phyloP scores from a whole-genome alignment of 2,113 vertebrate genomes.

The Mandrillus leucophaeus region DNA sequence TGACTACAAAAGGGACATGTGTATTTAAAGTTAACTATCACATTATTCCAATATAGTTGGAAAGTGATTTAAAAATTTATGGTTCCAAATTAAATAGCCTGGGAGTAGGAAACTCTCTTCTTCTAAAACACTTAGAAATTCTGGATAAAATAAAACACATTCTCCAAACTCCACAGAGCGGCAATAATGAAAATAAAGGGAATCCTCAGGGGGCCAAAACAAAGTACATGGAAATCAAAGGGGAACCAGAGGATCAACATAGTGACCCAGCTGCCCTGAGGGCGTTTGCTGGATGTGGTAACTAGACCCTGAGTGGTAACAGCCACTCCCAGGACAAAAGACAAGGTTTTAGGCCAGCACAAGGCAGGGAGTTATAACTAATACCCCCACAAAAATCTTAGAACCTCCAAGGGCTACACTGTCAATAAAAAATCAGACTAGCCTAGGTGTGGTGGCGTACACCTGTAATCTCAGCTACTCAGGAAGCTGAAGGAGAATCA shows the following conservation, averaged over 20 bases:
- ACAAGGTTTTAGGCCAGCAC: not conserved
- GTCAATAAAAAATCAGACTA: not conserved
- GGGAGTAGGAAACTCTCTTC: not conserved
- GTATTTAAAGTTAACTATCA: not conserved
- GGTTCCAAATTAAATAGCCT: not conserved
- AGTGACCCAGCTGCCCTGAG: not conserved
- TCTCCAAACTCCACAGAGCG: not conserved
- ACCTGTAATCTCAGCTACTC: not conserved
- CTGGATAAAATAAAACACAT: not conserved
- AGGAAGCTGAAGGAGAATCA: not conserved
- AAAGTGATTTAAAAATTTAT: not conserved
- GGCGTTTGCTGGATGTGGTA: not conserved
- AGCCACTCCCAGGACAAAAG: not conserved
- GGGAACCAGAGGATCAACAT: not conserved
- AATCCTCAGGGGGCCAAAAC: not conserved
- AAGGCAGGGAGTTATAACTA: not conserved
- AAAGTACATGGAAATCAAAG: not conserved
- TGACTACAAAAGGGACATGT: not conserved
- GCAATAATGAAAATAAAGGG: not conserved
- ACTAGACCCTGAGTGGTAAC: not conserved
- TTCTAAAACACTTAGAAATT: not conserved
- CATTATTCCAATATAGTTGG: not conserved
- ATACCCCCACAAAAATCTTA: not conserved
- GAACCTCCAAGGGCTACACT: not conserved
- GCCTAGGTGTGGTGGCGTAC: not conserved